Base-by-base conservation (phyloP, 2,888 invertebrate genomes). In the Metalampra italica region DNA sequence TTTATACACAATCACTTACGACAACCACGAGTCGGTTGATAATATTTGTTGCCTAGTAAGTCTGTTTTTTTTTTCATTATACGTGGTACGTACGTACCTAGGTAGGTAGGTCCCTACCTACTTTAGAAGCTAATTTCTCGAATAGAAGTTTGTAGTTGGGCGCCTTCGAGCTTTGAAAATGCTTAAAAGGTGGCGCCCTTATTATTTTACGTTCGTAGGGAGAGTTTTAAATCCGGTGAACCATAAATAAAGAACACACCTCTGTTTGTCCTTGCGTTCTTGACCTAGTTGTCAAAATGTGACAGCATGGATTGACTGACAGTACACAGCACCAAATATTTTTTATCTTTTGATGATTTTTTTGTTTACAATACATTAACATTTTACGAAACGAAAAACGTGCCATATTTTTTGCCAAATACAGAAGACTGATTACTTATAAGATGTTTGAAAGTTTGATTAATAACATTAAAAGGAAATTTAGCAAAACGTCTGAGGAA, bases 1-100 rank as follows among this genome's bases (percentile, higher is more conserved):
- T 89, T 91, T 96, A 55, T 96, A 96, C 72, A 96, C 96, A 45
- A 92, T 96, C 65, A 96, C 96, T 45, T 96, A 96, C 75, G 95
- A 95, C 77, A 94, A 94, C 69, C 93, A 94, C 67, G 95, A 96
- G 80, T 93, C 93, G 43, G 90, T 94, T 60, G 94, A 94, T 72
- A 93, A 93, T 66, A 87, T 94, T 63, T 93, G 92, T 69, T 91
- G 93, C 75, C 83, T 90, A 61, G 92, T 92, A 89, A 92, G 92
- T 92, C 50, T 52, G 55, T 46, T 49, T 50, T 60, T 53, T 36
- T 44, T 32, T 45, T 64, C 65, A 68, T 65, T 68, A 57, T 56
- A 46, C 30, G 30, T 30, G 5, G 30, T 7, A 8, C 30, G 30
- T 30, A 32, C 2, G 32, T 32, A 32, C 32, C 11, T 32, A 32